Evolutionary conservation across 1,140 invertebrate genomes (phyloP), one percentile per base, ranked within the genome.

Genomic region (Antheraea pernyi): DNA sequence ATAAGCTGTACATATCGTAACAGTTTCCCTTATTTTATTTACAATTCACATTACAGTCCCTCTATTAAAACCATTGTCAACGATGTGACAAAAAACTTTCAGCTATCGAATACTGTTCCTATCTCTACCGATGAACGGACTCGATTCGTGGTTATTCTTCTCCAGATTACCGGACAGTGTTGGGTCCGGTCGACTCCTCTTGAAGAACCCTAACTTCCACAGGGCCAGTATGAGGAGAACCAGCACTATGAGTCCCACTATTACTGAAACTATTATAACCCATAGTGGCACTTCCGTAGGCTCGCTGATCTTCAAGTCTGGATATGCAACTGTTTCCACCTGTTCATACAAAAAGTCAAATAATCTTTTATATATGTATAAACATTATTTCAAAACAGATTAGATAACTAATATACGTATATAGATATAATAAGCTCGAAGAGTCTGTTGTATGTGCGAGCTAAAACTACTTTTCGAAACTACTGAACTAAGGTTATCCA

Each of bases 121-220:
- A 59, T 90, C 85, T 22, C 88, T 71, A 7, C 80, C 87, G 19
- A 93, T 89, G 75, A 94, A 94, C 19, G 94, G 93, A 71, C 93
- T 94, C 36, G 91, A 91, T 77, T 96, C 95, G 37, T 95, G 95
- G 71, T 94, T 94, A 70, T 96, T 95, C 81, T 97, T 97, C 83
- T 96, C 95, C 30, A 97, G 87, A 87, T 97, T 98, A 7, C 96
- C 97, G 7, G 96, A 96, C 0, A 97, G 81, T 18, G 97, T 97
- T 0, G 95, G 95, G 87, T 97, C 96, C 9, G 96, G 96, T 72
- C 96, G 94, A 86, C 95, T 94, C 67, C 96, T 85, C 84, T 97
- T 97, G 92, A 98, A 98, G 94, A 98, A 98, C 59, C 97, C 97
- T 37, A 96, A 93, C 91, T 96, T 97, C 95, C 96, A 97, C 22